Conservation (phyloP, 2,888 invertebrate genomes). For the Elmis aenea region DNA sequence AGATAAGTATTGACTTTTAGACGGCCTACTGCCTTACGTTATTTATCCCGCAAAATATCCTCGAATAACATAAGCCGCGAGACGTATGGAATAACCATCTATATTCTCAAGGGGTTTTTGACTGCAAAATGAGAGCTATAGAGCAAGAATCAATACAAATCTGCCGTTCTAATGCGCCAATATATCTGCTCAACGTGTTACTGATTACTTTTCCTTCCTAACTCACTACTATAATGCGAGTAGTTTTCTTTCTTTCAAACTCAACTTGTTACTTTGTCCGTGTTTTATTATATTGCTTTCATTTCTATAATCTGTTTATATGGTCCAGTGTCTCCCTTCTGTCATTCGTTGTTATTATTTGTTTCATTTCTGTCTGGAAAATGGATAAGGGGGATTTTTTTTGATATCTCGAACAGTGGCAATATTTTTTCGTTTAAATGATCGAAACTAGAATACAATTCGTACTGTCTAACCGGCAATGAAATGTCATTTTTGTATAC, state of each 20-base stretch:
- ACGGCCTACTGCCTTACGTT: too few species aligned
- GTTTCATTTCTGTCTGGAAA: slow-evolving; percentile 18
- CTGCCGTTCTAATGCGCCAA: slow-evolving; percentile 33
- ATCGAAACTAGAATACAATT: background rate
- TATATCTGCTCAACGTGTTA: slow-evolving; percentile 35
- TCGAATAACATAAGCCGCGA: slow-evolving; percentile 11
- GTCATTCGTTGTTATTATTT: slow-evolving; percentile 22
- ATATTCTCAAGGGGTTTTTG: slow-evolving; percentile 20
- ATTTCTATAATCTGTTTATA: slow-evolving; percentile 28
- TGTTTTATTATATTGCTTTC: slow-evolving; percentile 26
- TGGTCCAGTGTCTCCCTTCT: slow-evolving; percentile 21
- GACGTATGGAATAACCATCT: slow-evolving; percentile 16
- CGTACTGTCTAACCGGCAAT: too few species aligned
- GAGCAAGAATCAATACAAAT: slow-evolving; percentile 32
- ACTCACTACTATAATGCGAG: slow-evolving; percentile 29
- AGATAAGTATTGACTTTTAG: too few species aligned
- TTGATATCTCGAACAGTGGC: slow-evolving; percentile 12
- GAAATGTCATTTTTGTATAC: too few species aligned
- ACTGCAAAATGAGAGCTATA: slow-evolving; percentile 22
- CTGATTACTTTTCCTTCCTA: slow-evolving; percentile 35
- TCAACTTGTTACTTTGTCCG: slow-evolving; percentile 25
- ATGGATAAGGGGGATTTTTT: slow-evolving; percentile 11
- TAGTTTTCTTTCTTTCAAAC: slow-evolving; percentile 25
- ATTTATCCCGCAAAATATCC: slow-evolving; percentile 9
- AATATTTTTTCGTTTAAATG: slow-evolving; percentile 7